phyloP scores from a whole-genome alignment of 1,140 invertebrate genomes.

The Heliconius nattereri region DNA sequence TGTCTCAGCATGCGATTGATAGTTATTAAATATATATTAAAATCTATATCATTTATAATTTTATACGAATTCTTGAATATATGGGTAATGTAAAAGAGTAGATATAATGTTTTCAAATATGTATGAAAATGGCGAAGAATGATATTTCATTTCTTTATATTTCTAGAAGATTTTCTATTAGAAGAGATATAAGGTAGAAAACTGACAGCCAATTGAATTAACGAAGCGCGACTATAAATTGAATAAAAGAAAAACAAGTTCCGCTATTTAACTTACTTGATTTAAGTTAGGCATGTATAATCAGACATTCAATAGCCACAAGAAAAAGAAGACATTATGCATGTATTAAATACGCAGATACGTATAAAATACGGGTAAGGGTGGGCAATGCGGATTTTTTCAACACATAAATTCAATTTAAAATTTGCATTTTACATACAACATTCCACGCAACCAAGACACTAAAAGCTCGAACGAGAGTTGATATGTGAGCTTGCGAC shows the following conservation, averaged over 20 bases:
- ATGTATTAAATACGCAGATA: not conserved
- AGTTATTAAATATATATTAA: too few species aligned
- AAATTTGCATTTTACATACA: constrained; percentile 33
- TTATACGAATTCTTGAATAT: too few species aligned
- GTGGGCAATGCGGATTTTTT: constrained; percentile 12
- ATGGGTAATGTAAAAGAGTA: too few species aligned
- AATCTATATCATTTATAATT: too few species aligned
- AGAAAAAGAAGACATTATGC: not conserved
- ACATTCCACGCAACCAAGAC: constrained; percentile 37
- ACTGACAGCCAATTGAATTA: not conserved
- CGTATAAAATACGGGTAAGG: not conserved
- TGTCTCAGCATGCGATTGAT: too few species aligned
- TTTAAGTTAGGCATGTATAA: not conserved
- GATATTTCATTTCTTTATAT: too few species aligned
- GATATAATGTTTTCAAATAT: too few species aligned
- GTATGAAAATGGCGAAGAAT: too few species aligned
- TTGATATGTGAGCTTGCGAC: constrained; percentile 4
- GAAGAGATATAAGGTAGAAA: not conserved
- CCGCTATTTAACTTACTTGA: not conserved
- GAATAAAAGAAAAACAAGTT: not conserved
- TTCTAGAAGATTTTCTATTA: not conserved
- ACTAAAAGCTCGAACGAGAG: not conserved
- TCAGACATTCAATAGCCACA: not conserved
- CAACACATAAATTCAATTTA: constrained; percentile 19
- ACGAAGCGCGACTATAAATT: not conserved